Evolutionary conservation across 2,888 invertebrate genomes (phyloP).

Genomic region (Chymomyza fuscimana): DNA sequence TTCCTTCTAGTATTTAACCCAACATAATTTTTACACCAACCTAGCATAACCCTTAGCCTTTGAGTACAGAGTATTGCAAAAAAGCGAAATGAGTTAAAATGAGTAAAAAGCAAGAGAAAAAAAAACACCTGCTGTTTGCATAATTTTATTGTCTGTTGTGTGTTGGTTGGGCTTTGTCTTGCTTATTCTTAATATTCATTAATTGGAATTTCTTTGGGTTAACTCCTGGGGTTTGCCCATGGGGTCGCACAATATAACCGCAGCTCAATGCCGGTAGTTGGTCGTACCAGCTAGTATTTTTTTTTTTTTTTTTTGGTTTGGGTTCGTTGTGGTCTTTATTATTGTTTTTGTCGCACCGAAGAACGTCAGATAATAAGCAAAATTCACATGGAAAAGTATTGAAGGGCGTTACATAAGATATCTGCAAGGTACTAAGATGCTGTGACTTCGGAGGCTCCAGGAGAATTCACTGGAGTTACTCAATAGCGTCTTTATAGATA

Average conservation of each 20-base stretch:
- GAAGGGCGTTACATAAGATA: too few species aligned
- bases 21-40: too few species aligned
- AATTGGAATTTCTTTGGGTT: conserved; percentile 55
- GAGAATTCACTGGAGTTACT: too few species aligned
- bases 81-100: not conserved
- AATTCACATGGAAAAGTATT: too few species aligned
- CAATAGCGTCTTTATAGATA: too few species aligned
- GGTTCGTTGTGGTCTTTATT: not conserved
- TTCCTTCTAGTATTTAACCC: too few species aligned
- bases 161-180: conserved; percentile 19
- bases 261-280: not conserved
- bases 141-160: conserved; percentile 45
- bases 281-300: not conserved
- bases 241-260: not conserved
- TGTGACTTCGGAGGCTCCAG: too few species aligned
- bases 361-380: too few species aligned
- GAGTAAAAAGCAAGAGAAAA: not conserved
- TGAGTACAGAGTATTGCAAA: not conserved
- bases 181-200: conserved; percentile 58
- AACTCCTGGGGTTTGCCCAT: conserved; percentile 20
- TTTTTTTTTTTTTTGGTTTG: not conserved
- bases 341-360: not conserved
- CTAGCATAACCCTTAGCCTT: not conserved
- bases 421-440: too few species aligned
- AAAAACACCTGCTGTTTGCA: conserved; percentile 70